A percentile compares a stretch with the other conserved stretches of the same genome.
Evolutionary conservation across 1,140 invertebrate species (phyloP).

Genomic region (Oncopodura yosiiana): DNA sequence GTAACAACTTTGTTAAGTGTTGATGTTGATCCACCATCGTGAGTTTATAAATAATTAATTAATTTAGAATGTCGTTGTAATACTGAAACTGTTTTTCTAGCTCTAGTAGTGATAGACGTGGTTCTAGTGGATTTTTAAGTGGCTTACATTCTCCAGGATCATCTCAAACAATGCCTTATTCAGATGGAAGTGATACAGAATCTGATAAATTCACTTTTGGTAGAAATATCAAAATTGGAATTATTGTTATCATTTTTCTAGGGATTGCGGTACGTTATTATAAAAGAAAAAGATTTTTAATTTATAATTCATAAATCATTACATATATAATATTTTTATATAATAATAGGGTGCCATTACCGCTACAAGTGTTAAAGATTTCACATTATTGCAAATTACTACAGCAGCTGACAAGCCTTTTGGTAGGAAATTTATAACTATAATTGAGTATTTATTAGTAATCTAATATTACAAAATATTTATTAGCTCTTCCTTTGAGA

Average conservation of each 20-base stretch:
- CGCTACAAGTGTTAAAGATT: slow-evolving; percentile 2
- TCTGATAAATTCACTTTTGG: slow-evolving; percentile 20
- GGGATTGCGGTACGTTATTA: slow-evolving; percentile 6
- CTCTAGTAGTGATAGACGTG: not conserved
- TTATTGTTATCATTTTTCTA: slow-evolving; percentile 18
- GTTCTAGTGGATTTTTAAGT: slow-evolving; percentile 22
- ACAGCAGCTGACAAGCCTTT: slow-evolving; percentile 2
- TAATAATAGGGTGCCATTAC: slow-evolving; percentile 13
- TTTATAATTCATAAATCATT: not conserved
- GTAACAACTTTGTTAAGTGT: too few species aligned
- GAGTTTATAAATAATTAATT: too few species aligned
- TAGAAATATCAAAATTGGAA: slow-evolving; percentile 20
- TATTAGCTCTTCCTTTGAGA: slow-evolving; percentile 9
- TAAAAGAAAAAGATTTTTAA: not conserved
- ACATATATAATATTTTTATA: not conserved
- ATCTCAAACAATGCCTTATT: slow-evolving; percentile 3
- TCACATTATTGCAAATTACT: slow-evolving; percentile 12
- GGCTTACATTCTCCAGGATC: slow-evolving; percentile 8
- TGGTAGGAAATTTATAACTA: slow-evolving; percentile 10
- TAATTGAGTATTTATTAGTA: not conserved
- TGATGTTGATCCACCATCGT: too few species aligned
- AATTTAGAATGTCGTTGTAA: too few species aligned
- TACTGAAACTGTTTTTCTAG: too few species aligned
- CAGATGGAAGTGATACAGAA: not conserved
- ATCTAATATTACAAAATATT: not conserved